Conservation (phyloP, 2,888 invertebrate species). For the Cotesia congregata region DNA sequence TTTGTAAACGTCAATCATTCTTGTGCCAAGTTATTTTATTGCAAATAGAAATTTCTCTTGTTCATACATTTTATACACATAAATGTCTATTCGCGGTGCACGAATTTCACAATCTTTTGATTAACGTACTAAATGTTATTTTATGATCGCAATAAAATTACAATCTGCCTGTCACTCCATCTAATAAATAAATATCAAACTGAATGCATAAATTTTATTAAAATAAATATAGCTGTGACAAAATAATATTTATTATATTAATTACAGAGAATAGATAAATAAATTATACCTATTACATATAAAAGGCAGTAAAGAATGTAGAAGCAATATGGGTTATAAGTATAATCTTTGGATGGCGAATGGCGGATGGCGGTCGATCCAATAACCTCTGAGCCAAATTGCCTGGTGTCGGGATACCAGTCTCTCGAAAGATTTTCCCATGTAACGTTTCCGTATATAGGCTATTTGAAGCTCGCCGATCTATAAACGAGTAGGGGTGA, state of each 20-base stretch:
- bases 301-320: neutral
- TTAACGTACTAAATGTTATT: constrained; percentile 4
- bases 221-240: neutral
- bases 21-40: constrained; percentile 17
- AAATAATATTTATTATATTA: too few species aligned
- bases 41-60: constrained; percentile 14
- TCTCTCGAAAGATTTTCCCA: constrained; percentile 36
- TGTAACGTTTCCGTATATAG: constrained; percentile 40
- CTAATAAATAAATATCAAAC: neutral
- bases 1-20: constrained; percentile 27
- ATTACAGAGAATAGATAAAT: neutral
- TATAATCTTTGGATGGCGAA: neutral
- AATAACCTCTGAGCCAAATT: constrained; percentile 64
- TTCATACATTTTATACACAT: neutral
- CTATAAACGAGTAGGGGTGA: constrained; percentile 30
- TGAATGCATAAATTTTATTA: neutral
- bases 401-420: constrained; percentile 57
- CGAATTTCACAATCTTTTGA: neutral
- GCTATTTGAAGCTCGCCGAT: constrained; percentile 38
- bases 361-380: constrained; percentile 51
- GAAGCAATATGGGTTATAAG: neutral
- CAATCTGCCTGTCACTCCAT: neutral
- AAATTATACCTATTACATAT: neutral
- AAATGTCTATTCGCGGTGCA: neutral
- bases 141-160: constrained; percentile 13